Conservation (phyloP, 2,797 vertebrate species). For the Cyprinella venusta region DNA sequence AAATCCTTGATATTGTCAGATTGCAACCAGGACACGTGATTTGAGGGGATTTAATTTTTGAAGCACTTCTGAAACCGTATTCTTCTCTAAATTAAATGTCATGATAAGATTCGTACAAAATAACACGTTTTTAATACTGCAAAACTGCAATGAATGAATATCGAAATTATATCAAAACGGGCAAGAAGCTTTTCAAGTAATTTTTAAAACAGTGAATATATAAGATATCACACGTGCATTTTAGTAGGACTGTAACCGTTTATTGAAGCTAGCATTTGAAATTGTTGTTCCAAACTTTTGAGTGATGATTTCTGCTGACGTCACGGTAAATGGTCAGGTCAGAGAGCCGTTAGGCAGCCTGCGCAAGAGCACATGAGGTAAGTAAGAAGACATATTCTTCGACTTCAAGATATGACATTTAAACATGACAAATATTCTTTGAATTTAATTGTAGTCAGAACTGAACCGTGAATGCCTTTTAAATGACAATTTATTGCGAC, state of each 20-base stretch:
- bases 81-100: background rate
- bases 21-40: background rate
- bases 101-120: background rate
- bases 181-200: background rate
- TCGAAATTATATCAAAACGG: background rate
- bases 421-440: background rate
- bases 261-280: background rate
- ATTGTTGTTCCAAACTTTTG: conserved; percentile 8
- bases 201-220: background rate
- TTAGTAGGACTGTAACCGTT: background rate
- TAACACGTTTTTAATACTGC: background rate
- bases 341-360: background rate
- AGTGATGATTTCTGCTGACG: background rate
- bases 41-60: conserved; percentile 62
- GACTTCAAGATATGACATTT: background rate
- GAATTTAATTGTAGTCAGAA: background rate
- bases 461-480: background rate
- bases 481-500: background rate
- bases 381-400: background rate
- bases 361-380: background rate
- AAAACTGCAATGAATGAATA: background rate
- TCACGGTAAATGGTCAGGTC: background rate
- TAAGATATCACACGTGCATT: background rate
- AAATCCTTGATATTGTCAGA: conserved; percentile 37
- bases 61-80: conserved; percentile 71